Conservation (phyloP, 2,113 vertebrate genomes). For the Lampris incognitus region DNA sequence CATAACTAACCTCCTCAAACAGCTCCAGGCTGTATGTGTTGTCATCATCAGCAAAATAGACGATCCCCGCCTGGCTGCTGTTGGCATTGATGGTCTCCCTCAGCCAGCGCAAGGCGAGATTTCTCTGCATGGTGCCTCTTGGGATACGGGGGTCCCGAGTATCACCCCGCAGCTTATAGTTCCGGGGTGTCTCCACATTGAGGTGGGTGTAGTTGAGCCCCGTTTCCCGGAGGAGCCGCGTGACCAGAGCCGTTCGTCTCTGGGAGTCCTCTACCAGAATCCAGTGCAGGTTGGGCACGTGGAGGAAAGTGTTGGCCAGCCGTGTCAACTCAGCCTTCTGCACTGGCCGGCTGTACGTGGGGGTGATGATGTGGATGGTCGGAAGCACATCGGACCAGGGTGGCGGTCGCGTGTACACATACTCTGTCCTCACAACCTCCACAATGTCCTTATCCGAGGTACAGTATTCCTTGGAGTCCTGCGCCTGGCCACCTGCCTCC, state of each 20-base stretch:
- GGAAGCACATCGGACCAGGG: conserved; percentile 97
- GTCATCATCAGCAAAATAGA: conserved; percentile 97
- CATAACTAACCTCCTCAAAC: conserved; percentile 92
- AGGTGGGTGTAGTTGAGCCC: conserved; percentile 99
- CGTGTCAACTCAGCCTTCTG: conserved; percentile 98
- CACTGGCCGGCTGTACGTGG: conserved; percentile 95
- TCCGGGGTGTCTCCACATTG: conserved; percentile 96
- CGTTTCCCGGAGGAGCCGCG: conserved; percentile 90
- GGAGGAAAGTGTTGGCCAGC: conserved; percentile 95
- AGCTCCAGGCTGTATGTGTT: conserved; percentile 99
- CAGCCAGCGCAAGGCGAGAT: conserved; percentile 95
- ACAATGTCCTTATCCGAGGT: conserved; percentile 97
- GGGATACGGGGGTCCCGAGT: conserved; percentile 94
- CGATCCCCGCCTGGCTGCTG: conserved; percentile 91
- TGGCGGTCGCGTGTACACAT: conserved; percentile 95
- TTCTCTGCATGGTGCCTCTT: conserved; percentile 97
- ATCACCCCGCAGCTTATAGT: conserved; percentile 96
- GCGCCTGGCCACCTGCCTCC: conserved; percentile 81
- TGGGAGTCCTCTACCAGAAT: conserved; percentile 98
- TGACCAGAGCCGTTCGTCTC: conserved; percentile 89
- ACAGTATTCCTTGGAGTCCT: conserved; percentile 96
- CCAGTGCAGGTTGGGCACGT: conserved; percentile 98
- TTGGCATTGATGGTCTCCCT: conserved; percentile 94
- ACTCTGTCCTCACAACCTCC: conserved; percentile 99
- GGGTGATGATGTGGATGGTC: conserved; percentile 97